These are phyloP conservation scores for Serinus canaria DNA, from an alignment of 2,113 vertebrate genomes.

Conservation along the genomic window DNA sequence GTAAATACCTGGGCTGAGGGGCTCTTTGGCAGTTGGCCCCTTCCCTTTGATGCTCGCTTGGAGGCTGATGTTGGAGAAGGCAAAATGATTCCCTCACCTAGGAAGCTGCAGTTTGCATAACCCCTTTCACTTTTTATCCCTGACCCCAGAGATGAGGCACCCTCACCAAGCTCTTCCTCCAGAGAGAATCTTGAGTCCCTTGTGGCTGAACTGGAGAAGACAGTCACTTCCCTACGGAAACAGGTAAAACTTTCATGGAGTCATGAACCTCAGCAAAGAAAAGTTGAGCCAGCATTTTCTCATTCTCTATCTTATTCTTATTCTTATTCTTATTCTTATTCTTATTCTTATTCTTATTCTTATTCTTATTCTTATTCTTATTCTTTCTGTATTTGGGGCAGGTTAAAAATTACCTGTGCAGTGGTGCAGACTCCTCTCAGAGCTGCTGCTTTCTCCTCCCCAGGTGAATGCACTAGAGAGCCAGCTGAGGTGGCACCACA, in stretches of 20 bases:
- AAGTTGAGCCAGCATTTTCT: not conserved
- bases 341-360: no score
- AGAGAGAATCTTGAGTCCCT: conserved; percentile 40
- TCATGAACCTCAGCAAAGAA: not conserved
- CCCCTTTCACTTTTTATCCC: not conserved
- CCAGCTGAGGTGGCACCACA: conserved; percentile 49
- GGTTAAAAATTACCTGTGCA: not conserved
- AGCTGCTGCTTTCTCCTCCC: not conserved
- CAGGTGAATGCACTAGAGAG: conserved; percentile 54
- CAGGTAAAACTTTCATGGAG: conserved; percentile 24
- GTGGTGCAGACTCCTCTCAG: not conserved
- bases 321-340: no score
- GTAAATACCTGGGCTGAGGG: not conserved
- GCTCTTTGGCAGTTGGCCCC: not conserved
- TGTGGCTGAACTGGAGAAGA: conserved; percentile 58
- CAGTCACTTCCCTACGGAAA: conserved; percentile 44
- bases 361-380: no score
- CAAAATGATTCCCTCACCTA: not conserved
- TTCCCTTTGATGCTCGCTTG: not conserved
- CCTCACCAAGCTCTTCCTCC: not conserved
- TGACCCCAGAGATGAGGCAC: not conserved
- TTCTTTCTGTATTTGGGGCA: no score
- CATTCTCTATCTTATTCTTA: no score
- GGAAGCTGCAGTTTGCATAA: not conserved
- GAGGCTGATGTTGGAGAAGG: not conserved